These are phyloP conservation scores for Thymelicus acteon DNA, from an alignment of 2,888 invertebrate species.

Conservation along the genomic window DNA sequence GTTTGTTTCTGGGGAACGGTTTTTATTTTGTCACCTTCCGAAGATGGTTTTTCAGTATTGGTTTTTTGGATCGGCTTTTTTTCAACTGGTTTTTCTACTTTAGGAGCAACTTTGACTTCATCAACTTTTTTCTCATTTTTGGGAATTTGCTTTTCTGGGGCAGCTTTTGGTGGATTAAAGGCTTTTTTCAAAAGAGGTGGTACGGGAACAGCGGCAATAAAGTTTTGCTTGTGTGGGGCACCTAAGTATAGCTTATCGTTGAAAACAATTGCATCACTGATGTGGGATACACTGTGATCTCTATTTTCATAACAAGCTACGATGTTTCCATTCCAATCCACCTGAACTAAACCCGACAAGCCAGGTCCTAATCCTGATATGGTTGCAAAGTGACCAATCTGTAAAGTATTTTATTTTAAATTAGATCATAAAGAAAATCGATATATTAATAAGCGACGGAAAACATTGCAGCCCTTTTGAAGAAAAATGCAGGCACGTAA, in stretches of 20 bases:
- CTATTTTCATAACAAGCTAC: slow-evolving; percentile 87
- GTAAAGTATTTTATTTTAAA: slow-evolving; percentile 40
- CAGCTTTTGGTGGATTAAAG: slow-evolving; percentile 50
- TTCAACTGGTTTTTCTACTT: slow-evolving; percentile 23
- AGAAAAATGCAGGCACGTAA: too few species aligned
- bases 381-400: slow-evolving; percentile 88
- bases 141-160: slow-evolving; percentile 9
- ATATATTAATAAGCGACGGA: too few species aligned
- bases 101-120: slow-evolving; percentile 37
- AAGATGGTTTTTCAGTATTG: slow-evolving; percentile 29
- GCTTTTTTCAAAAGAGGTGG: slow-evolving; percentile 77
- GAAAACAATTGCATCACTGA: slow-evolving; percentile 88
- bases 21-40: slow-evolving; percentile 21
- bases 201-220: slow-evolving; percentile 86
- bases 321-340: slow-evolving; percentile 90
- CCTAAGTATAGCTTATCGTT: slow-evolving; percentile 88
- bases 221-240: slow-evolving; percentile 86
- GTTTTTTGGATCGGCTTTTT: slow-evolving; percentile 33
- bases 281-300: slow-evolving; percentile 78
- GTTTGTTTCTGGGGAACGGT: slow-evolving; percentile 21
- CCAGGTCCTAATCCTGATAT: slow-evolving; percentile 63
- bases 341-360: slow-evolving; percentile 85
- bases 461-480: too few species aligned
- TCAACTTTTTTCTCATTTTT: slow-evolving; percentile 34
- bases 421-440: not conserved